Base-by-base conservation (phyloP, 1,140 invertebrate genomes). In the Dreissena rostriformis region DNA sequence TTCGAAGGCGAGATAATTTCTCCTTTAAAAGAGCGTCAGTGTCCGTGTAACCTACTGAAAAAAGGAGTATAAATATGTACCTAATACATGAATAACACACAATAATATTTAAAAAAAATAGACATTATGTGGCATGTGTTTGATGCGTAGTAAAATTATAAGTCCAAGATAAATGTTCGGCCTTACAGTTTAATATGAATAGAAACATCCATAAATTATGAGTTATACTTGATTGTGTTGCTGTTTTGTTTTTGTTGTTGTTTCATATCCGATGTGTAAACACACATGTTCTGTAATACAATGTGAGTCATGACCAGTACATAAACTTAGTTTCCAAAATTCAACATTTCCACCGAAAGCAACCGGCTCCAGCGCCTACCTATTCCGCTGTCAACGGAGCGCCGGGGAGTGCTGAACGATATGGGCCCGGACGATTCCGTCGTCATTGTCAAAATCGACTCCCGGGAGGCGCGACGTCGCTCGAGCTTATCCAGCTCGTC, bases 391-490 rank as follows among this genome's bases (percentile, higher is more conserved):
- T 81, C 79, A 17, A 55, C 24, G 1, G 82, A 76, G 1, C 66
- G 81, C 55, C 73, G 51, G 19, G 87, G 84, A 11, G 86, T 87
- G 63, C 76, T 88, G 39, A 39, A 39, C 52, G 74, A 39, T n/a
- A 71, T 24, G 24, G 65, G 73, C 8, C 61, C 63, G 65, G 52
- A 68, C 52, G 22, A 57, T 19, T 70, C 53, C 51, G 83, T 74
- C n/a, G 24, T 76, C 26, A 68, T 63, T 8, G 80, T 86, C 49
- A 87, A n/a, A 11, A 88, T 51, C 8, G 82, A 86, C 6, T 83
- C 86, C 51, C 83, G 75, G 1, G 86, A 89, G 14, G 82, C 71
- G 28, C 85, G 70, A 19, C 76, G 61, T 26, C 74, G 29, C 55
- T 84, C 68, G 26, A 82, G 29, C 11, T 63, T 52, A 15, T 70